Percentiles rank a stretch among this genome's conserved stretches.
These are phyloP conservation scores for Teleiodes luculella DNA, from an alignment of 2,888 invertebrate species.

Conservation along the genomic window DNA sequence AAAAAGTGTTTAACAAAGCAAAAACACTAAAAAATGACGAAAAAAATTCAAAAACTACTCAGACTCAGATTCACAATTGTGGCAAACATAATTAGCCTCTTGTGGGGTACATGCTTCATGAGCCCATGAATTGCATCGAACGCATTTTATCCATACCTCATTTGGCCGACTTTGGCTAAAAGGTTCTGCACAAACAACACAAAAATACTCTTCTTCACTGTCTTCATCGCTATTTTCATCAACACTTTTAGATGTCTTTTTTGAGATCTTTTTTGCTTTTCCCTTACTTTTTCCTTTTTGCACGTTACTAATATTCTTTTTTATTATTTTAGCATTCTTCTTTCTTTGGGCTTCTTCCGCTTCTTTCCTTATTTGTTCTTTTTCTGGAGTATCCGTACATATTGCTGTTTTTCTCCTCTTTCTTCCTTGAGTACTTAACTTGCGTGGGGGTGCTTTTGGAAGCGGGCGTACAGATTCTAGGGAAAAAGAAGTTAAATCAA, in stretches of 20 bases:
- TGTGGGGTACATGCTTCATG: neutral
- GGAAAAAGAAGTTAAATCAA: neutral
- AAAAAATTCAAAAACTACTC: too few species aligned
- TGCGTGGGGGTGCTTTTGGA: conserved; percentile 3
- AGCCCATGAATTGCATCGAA: neutral
- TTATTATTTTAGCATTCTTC: neutral
- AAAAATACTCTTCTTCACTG: conserved; percentile 3
- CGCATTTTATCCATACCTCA: neutral
- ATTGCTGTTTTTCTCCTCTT: conserved; percentile 2
- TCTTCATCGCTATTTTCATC: neutral
- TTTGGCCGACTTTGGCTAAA: neutral
- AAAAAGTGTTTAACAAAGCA: too few species aligned
- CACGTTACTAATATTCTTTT: conserved; percentile 1
- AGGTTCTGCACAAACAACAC: conserved; percentile 3
- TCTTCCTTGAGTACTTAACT: neutral
- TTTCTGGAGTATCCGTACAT: conserved; percentile 1
- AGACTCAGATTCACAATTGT: too few species aligned
- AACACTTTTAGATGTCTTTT: neutral
- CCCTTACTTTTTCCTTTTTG: neutral
- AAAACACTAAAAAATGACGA: too few species aligned
- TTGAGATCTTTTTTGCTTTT: neutral
- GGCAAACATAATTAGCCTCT: neutral
- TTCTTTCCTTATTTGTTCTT: neutral
- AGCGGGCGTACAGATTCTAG: neutral
- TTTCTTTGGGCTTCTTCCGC: neutral